Evolutionary conservation across 2,797 vertebrate genomes (phyloP).

Genomic region (Epinephelus coioides): DNA sequence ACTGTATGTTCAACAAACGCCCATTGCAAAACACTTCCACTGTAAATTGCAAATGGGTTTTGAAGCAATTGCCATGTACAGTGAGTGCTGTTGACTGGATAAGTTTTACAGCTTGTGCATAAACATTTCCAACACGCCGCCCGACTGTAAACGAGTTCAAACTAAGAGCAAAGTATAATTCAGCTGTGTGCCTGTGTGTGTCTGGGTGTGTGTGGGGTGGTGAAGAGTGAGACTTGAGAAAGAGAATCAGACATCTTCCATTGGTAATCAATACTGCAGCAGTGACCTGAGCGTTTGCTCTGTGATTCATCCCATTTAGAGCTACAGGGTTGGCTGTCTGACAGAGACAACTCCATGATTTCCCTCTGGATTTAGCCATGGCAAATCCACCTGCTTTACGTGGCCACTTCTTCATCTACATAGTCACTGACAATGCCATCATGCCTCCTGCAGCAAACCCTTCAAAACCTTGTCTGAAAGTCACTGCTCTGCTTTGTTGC

Average conservation of each 20-base stretch:
- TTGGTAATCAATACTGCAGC: conserved; percentile 87
- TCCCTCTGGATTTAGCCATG: conserved; percentile 67
- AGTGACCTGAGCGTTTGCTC: conserved; percentile 81
- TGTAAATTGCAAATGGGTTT: conserved; percentile 45
- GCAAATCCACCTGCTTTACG: conserved; percentile 50
- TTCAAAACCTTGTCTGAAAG: conserved; percentile 41
- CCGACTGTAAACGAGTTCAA: conserved; percentile 50
- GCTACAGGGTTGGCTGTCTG: conserved; percentile 72
- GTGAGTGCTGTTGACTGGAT: conserved; percentile 13
- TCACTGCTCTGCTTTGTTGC: conserved; percentile 14
- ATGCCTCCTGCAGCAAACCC: conserved; percentile 25
- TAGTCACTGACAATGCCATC: conserved; percentile 28
- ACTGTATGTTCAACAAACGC: conserved; percentile 62
- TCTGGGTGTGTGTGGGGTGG: conserved; percentile 19
- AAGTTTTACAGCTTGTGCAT: conserved; percentile 33
- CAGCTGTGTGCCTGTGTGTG: conserved; percentile 30
- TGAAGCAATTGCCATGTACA: conserved; percentile 25
- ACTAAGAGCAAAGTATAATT: conserved; percentile 31
- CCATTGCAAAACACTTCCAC: conserved; percentile 47
- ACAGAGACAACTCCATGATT: conserved; percentile 79
- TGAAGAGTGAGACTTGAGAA: conserved; percentile 72
- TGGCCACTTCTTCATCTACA: conserved; percentile 46
- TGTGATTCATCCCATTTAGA: conserved; percentile 82
- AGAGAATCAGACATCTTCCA: conserved; percentile 79
- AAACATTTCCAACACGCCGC: conserved; percentile 32